A percentile compares a stretch with the other conserved stretches of the same genome.
Evolutionary conservation across 2,113 vertebrate genomes (phyloP).

Genomic region (Saccopteryx bilineata): DNA sequence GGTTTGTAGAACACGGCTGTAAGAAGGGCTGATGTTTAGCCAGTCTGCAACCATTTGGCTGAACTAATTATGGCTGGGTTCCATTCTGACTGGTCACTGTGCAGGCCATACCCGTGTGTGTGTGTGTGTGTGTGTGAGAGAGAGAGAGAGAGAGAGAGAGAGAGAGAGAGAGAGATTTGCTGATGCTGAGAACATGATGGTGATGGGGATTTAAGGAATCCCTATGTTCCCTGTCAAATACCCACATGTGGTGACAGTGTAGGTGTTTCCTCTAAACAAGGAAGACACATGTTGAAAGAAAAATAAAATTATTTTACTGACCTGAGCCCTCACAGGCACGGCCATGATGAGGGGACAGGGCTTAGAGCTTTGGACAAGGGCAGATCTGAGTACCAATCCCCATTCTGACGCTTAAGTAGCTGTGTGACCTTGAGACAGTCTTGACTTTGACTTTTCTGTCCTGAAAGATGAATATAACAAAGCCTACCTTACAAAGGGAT

Average conservation of each 20-base stretch:
- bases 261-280: background rate
- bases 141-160: too few species aligned
- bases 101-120: background rate
- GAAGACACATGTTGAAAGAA: background rate
- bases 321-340: background rate
- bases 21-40: background rate
- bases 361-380: background rate
- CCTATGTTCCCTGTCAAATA: background rate
- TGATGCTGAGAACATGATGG: background rate
- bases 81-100: background rate
- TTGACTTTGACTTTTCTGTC: background rate
- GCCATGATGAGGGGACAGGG: background rate
- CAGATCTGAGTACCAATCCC: background rate
- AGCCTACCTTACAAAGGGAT: background rate
- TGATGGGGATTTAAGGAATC: background rate
- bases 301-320: background rate
- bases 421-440: background rate
- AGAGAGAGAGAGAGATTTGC: too few species aligned
- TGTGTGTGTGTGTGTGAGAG: background rate
- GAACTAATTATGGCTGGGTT: background rate
- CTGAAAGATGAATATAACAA: too few species aligned
- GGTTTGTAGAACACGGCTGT: background rate
- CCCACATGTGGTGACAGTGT: background rate
- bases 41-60: background rate
- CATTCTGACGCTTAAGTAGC: background rate